Base-by-base conservation (phyloP, 2,113 vertebrate species). In the Petromus typicus region DNA sequence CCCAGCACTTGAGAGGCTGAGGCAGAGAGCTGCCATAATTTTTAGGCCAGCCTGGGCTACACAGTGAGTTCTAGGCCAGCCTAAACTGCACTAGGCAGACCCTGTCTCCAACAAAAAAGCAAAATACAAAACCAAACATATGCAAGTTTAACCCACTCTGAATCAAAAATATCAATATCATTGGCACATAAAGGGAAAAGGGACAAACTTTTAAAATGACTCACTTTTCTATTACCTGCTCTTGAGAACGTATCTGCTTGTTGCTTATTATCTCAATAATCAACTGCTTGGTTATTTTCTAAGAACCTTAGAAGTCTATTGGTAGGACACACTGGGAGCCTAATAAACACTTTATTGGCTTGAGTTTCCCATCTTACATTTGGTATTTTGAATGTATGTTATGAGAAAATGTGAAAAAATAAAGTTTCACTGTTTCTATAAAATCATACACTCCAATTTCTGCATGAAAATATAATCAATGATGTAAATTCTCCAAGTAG, bases 401-500 rank as follows among this genome's bases (percentile, higher is more conserved):
- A 9, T 85, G 54, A 56, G 37, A 92, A 93, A 93, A 64, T 67
- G 3, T 87, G 67, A 93, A 95, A 96, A 86, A n/a, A 89, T 12
- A 51, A 57, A n/a, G 34, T 92, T 93, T 97, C 64, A 67, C 23
- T 87, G 6, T 87, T 71, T 59, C 54, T 48, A 92, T n/a, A 32
- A 88, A 87, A 80, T 64, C 12, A 76, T 59, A 54, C 67, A 96
- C 93, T 97, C 20, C 9, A 69, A 76, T 87, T 80, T 91, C 76
- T 90, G 34, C 37, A 90, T 64, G 10, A 87, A 96, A 97, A 90
- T 84, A 81, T 45, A 87, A 90, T 76, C 45, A 81, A 23, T 92
- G 40, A 43, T 45, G 40, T 83, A 89, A 89, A 91, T 86, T 92
- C 23, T 76, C 59, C 34, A 76, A 80, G 25, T 75, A 96, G 79